Conservation (phyloP, 30 jellyfish, hydroid and myxozoan species). For the Pelagia noctiluca region DNA sequence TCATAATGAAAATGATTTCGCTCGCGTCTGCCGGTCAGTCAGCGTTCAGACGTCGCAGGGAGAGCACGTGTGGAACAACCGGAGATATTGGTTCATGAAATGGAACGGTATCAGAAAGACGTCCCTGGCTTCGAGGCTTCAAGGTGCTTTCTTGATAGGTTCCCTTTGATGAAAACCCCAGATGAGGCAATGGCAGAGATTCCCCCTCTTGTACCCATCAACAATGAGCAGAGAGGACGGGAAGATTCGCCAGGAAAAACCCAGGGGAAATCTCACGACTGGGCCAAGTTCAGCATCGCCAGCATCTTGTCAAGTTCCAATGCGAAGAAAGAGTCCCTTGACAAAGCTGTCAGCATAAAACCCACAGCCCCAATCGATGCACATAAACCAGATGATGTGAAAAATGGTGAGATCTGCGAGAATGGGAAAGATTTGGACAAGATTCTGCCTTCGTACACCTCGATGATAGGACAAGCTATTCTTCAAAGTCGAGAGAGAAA, state of each 20-base stretch:
- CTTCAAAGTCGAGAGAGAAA: constrained; percentile 38
- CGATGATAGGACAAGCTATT: constrained; percentile 79
- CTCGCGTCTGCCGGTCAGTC: no score
- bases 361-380: background rate
- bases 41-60: no score
- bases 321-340: background rate
- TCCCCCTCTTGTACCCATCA: constrained; percentile 49
- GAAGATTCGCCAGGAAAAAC: background rate
- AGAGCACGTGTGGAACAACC: no score
- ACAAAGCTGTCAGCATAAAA: background rate
- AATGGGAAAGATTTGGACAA: background rate
- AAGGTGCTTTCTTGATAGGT: no score
- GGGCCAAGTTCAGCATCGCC: constrained; percentile 39
- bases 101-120: no score
- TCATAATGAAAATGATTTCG: no score
- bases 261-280: background rate
- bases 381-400: background rate
- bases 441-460: constrained; percentile 68
- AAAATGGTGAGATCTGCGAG: background rate
- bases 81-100: no score
- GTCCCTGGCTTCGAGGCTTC: no score
- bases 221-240: background rate
- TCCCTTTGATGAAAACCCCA: no score
- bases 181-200: no score
- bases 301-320: constrained; percentile 26